A percentile compares a stretch with the other conserved stretches of the same genome.
These are phyloP conservation scores for Machimus atricapillus DNA, from an alignment of 2,888 invertebrate species.

Conservation along the genomic window DNA sequence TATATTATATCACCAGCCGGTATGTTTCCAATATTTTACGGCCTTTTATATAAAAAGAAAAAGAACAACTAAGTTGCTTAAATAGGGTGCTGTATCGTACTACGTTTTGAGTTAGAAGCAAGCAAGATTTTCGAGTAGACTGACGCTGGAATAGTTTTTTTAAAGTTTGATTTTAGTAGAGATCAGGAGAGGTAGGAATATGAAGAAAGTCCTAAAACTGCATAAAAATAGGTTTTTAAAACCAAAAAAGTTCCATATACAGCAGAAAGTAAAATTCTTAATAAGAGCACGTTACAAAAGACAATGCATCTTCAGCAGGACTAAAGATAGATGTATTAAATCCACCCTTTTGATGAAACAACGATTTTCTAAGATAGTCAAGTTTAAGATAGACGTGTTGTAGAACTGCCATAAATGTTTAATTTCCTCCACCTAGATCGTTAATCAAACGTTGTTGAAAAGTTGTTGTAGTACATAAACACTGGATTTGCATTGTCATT, in stretches of 20 bases:
- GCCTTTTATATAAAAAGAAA: not conserved
- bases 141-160: not conserved
- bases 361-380: not conserved
- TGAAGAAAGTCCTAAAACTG: not conserved
- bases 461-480: not conserved
- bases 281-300: not conserved
- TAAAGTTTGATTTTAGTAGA: not conserved
- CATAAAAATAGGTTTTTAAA: not conserved
- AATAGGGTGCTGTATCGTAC: not conserved
- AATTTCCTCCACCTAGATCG: slow-evolving; percentile 2
- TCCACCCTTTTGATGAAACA: not conserved
- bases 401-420: slow-evolving; percentile 27
- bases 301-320: not conserved
- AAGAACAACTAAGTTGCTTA: not conserved
- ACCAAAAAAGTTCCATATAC: not conserved
- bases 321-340: not conserved
- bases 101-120: not conserved
- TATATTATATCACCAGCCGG: not conserved
- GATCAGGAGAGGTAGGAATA: not conserved
- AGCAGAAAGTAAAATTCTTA: not conserved
- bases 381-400: not conserved
- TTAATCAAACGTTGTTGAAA: not conserved
- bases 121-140: not conserved
- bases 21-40: not conserved
- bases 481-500: not conserved